A percentile compares a stretch with the other conserved stretches of the same genome.
phyloP scores from a whole-genome alignment of 1,140 invertebrate genomes.

The Drosophila ogumai region DNA sequence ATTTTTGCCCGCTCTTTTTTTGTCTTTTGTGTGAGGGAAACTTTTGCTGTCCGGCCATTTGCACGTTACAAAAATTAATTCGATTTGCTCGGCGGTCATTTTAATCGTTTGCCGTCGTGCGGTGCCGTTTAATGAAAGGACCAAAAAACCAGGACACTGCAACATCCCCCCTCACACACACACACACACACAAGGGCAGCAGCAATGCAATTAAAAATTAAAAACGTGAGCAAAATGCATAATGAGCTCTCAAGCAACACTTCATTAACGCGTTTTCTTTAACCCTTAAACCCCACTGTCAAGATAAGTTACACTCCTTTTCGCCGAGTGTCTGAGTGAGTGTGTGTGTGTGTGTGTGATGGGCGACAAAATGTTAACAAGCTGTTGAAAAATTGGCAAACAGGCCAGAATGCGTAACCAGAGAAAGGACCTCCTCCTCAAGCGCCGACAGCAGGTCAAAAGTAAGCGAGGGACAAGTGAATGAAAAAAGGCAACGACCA shows the following conservation, averaged over 20 bases:
- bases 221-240: constrained; percentile 81
- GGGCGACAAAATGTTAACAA: constrained; percentile 81
- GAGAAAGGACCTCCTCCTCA: constrained; percentile 41
- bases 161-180: background rate
- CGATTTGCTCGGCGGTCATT: constrained; percentile 83
- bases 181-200: constrained; percentile 7
- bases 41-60: constrained; percentile 70
- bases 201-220: constrained; percentile 79
- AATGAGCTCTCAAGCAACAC: constrained; percentile 79
- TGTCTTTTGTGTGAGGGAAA: constrained; percentile 9
- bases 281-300: constrained; percentile 9
- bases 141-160: constrained; percentile 43
- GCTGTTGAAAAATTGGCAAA: constrained; percentile 80
- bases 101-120: constrained; percentile 73
- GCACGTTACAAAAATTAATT: constrained; percentile 84
- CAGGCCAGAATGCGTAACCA: constrained; percentile 60
- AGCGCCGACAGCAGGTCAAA: background rate
- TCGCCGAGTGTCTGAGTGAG: background rate
- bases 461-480: background rate
- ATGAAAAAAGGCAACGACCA: background rate
- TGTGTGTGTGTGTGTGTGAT: constrained; percentile 34
- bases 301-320: constrained; percentile 46
- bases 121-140: constrained; percentile 77
- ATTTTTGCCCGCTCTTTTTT: background rate
- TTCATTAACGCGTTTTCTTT: constrained; percentile 77